phyloP scores from a whole-genome alignment of 2,888 invertebrate species.

The Myathropa florea region DNA sequence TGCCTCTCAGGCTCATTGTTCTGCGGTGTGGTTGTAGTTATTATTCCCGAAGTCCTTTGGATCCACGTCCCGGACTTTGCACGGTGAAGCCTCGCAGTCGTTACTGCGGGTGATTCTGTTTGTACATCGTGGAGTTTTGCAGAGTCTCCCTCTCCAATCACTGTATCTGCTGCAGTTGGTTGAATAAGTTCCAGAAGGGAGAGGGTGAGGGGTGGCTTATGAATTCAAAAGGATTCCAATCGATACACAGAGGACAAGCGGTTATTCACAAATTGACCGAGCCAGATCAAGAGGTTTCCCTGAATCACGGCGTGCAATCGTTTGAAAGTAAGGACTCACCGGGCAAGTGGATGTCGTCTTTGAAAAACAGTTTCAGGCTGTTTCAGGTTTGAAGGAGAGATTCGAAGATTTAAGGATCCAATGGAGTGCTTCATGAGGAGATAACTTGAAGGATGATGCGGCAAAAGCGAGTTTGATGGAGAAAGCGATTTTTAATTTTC shows the following conservation, averaged over 20 bases:
- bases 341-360: background rate
- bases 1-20: conserved; percentile 18
- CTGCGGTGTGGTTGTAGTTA: conserved; percentile 31
- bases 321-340: background rate
- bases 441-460: too few relatives aligned
- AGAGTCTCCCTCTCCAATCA: too few relatives aligned
- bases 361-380: too few relatives aligned
- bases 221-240: background rate
- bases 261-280: background rate
- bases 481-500: too few relatives aligned
- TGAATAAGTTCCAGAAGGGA: background rate
- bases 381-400: background rate
- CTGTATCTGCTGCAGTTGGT: background rate
- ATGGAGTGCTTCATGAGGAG: too few relatives aligned
- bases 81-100: background rate
- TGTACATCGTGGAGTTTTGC: too few relatives aligned
- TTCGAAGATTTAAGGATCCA: background rate
- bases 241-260: background rate
- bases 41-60: conserved; percentile 22
- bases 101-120: too few relatives aligned
- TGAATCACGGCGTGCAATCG: background rate
- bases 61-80: background rate
- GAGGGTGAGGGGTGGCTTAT: background rate
- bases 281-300: background rate
- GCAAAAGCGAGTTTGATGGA: too few relatives aligned